A percentile compares a stretch with the other conserved stretches of the same genome.
These are phyloP conservation scores for Lepus europaeus DNA, from an alignment of 2,113 vertebrate genomes.

Conservation along the genomic window DNA sequence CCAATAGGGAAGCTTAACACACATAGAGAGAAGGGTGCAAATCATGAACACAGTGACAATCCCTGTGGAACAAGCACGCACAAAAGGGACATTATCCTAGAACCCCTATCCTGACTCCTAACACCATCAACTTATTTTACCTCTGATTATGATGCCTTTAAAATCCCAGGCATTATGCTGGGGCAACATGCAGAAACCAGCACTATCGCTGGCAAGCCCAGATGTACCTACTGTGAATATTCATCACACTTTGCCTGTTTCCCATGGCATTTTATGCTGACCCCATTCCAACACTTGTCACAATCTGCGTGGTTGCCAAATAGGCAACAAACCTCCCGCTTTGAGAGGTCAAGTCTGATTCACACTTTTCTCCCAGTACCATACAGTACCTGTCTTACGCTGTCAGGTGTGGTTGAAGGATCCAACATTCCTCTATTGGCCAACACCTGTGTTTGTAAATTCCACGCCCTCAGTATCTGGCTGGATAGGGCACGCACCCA, in stretches of 20 bases:
- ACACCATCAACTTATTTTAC: not conserved
- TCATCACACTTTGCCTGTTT: not conserved
- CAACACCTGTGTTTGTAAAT: not conserved
- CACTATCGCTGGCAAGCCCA: not conserved
- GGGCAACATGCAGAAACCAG: not conserved
- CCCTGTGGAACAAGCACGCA: not conserved
- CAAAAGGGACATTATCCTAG: not conserved
- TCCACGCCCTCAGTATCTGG: not conserved
- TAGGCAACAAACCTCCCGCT: not conserved
- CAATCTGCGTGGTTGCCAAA: not conserved
- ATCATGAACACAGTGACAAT: not conserved
- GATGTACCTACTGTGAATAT: not conserved
- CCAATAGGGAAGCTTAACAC: not conserved
- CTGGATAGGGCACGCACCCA: no score
- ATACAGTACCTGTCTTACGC: not conserved
- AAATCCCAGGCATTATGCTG: not conserved
- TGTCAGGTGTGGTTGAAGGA: not conserved
- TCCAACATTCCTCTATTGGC: not conserved
- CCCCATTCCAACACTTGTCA: not conserved
- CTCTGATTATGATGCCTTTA: not conserved
- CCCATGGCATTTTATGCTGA: not conserved
- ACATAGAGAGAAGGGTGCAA: not conserved
- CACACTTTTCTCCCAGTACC: not conserved
- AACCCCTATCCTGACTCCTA: not conserved
- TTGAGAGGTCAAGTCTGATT: not conserved